Evolutionary conservation across 1,140 invertebrate species (phyloP).

Genomic region (Saccostrea echinata): DNA sequence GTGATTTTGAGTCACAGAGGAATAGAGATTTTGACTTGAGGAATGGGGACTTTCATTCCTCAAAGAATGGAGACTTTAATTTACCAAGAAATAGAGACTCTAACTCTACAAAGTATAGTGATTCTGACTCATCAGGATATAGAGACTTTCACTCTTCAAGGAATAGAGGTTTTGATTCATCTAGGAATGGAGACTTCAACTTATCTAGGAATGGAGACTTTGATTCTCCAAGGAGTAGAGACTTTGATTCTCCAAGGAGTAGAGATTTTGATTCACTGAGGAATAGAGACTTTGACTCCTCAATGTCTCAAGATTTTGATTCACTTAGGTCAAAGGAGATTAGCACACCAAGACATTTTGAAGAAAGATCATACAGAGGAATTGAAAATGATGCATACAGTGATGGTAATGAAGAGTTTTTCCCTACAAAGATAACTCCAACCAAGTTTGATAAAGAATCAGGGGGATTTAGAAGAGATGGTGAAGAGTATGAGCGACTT

Average conservation of each 20-base stretch:
- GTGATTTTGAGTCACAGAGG: background rate
- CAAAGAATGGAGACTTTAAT: background rate
- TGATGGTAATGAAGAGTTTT: background rate
- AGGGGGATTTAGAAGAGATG: background rate
- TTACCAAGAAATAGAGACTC: background rate
- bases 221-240: background rate
- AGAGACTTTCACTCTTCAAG: background rate
- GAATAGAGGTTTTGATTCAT: background rate
- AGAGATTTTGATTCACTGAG: background rate
- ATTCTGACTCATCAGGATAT: background rate
- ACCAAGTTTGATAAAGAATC: background rate
- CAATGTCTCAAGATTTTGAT: background rate
- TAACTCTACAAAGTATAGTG: background rate
- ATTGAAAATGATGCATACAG: conserved; percentile 24
- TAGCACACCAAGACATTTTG: background rate
- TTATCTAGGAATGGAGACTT: background rate
- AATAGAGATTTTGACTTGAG: background rate
- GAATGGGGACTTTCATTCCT: background rate
- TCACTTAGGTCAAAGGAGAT: background rate
- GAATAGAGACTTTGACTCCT: background rate
- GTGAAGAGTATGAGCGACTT: background rate
- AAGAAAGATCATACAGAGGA: background rate
- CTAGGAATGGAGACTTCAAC: background rate
- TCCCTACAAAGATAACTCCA: background rate
- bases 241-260: background rate